These are phyloP conservation scores for Unio pictorum DNA, from an alignment of 2,888 invertebrate genomes.

Conservation along the genomic window DNA sequence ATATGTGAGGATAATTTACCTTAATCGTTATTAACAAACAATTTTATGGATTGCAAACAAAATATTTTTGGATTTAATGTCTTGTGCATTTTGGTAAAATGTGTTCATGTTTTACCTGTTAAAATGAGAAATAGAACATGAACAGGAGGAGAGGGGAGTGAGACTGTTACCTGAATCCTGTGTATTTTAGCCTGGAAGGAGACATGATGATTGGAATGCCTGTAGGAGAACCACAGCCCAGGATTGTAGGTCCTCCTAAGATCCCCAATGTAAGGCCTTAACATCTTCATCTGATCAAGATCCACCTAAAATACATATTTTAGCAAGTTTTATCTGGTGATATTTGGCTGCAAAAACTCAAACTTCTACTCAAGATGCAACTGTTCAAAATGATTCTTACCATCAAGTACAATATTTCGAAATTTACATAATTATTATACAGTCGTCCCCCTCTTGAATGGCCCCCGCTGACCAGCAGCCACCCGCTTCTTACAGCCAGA, in stretches of 20 bases:
- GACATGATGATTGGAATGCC: slow-evolving; percentile 80
- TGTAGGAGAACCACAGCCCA: slow-evolving; percentile 82
- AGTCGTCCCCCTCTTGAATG: too few relatives aligned
- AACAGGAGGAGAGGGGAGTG: not conserved
- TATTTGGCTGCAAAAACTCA: not conserved
- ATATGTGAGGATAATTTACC: too few relatives aligned
- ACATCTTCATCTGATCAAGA: slow-evolving; percentile 88
- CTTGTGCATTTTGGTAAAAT: not conserved
- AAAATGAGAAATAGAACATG: not conserved
- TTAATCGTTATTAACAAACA: not conserved
- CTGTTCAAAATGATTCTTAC: too few relatives aligned
- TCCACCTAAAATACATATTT: slow-evolving; percentile 77
- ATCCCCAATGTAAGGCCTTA: slow-evolving; percentile 87
- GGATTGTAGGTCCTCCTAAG: slow-evolving; percentile 82
- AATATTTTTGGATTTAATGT: not conserved
- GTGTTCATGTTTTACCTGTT: too few relatives aligned
- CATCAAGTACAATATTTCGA: too few relatives aligned
- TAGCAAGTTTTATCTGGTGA: not conserved
- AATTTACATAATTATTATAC: not conserved
- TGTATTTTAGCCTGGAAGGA: slow-evolving; percentile 81
- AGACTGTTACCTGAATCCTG: slow-evolving; percentile 74
- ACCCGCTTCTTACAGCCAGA: not conserved
- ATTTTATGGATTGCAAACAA: not conserved
- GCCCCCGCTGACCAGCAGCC: not conserved
- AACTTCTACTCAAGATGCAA: too few relatives aligned